A percentile compares a stretch with the other conserved stretches of the same genome.
Conservation (phyloP, 2,797 vertebrate genomes). For the Hyperoplus lanceolatus region DNA sequence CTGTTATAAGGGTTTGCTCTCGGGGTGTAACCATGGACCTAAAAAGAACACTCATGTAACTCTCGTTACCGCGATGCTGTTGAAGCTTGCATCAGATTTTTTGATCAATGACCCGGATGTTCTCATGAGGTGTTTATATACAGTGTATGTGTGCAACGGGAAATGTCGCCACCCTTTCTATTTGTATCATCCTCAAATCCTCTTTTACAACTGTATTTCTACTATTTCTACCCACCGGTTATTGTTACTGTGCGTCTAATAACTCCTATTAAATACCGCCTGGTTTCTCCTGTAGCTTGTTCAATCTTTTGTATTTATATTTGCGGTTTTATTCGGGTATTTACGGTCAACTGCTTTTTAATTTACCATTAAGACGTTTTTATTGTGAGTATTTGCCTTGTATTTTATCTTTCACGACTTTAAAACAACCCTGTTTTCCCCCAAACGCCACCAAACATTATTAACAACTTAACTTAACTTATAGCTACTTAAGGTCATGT, state of each 20-base stretch:
- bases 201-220: neutral
- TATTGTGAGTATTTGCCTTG: neutral
- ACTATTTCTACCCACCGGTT: neutral
- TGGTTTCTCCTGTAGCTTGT: fast-evolving
- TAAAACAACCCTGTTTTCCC: too few relatives aligned
- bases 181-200: neutral
- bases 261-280: neutral
- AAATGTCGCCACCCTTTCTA: neutral
- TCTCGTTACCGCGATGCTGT: constrained; percentile 1
- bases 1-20: neutral
- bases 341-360: neutral
- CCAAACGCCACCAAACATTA: neutral
- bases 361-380: neutral
- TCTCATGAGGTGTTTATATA: neutral
- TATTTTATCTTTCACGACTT: neutral
- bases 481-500: neutral
- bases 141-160: constrained; percentile 13
- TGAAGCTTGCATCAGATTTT: constrained; percentile 73
- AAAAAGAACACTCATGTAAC: neutral
- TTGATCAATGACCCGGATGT: constrained; percentile 70
- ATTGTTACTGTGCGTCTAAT: neutral
- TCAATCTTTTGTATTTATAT: too few relatives aligned
- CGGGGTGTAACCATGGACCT: neutral
- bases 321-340: neutral
- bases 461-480: too few relatives aligned